phyloP scores from a whole-genome alignment of 2,113 vertebrate genomes.

The Lasiurus cinereus region DNA sequence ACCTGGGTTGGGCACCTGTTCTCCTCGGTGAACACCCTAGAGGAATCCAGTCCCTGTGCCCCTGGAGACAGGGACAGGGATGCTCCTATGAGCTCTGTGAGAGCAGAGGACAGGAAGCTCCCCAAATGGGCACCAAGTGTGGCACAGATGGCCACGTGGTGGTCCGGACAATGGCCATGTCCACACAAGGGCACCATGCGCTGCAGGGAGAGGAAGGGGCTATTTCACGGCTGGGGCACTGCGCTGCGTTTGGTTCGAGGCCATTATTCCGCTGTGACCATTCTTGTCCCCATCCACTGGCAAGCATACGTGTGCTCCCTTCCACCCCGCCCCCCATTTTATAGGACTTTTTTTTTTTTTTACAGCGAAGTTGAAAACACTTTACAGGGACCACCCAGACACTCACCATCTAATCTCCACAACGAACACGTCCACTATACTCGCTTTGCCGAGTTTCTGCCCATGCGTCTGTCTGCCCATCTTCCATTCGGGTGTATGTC shows the following conservation, averaged over 20 bases:
- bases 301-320: rapidly evolving
- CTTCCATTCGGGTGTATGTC: background rate
- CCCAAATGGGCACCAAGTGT: rapidly evolving
- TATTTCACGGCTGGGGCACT: background rate
- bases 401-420: too few species aligned
- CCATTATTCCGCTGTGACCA: too few species aligned
- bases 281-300: background rate
- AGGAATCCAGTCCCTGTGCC: background rate
- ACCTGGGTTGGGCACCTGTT: background rate
- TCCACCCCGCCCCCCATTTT: background rate
- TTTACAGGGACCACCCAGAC: rapidly evolving
- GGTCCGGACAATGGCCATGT: rapidly evolving
- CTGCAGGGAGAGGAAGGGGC: rapidly evolving
- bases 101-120: background rate
- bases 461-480: background rate
- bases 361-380: background rate
- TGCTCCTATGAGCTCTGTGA: background rate
- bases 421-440: too few species aligned
- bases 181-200: rapidly evolving
- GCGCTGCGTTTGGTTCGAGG: background rate
- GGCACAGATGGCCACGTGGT: rapidly evolving
- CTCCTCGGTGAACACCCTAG: background rate
- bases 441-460: background rate
- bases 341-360: background rate
- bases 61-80: background rate